Conservation (phyloP, 1,140 invertebrate species). For the Bombyx mori region DNA sequence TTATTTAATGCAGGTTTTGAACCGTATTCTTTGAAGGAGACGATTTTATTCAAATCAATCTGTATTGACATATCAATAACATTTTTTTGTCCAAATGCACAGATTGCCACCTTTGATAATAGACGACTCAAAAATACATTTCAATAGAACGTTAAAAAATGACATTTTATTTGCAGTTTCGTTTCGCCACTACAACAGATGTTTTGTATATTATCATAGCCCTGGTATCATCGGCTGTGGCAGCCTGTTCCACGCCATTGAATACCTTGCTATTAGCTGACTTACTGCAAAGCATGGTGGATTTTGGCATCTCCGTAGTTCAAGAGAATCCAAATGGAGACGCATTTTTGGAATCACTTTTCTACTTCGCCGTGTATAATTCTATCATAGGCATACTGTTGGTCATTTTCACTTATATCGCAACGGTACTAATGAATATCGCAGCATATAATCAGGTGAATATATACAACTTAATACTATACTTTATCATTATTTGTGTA, state of each 20-base stretch:
- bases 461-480: neutral
- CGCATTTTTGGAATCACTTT: constrained; percentile 59
- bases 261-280: constrained; percentile 81
- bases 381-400: constrained; percentile 72
- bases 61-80: too few relatives aligned
- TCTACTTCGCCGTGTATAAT: constrained; percentile 73
- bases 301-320: constrained; percentile 35
- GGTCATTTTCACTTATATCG: constrained; percentile 74
- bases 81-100: too few relatives aligned
- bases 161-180: constrained; percentile 62
- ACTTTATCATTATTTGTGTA: too few relatives aligned
- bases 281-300: constrained; percentile 72
- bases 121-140: too few relatives aligned
- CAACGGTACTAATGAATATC: constrained; percentile 78
- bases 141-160: too few relatives aligned
- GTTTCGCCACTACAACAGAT: constrained; percentile 73
- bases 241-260: constrained; percentile 76
- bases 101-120: too few relatives aligned
- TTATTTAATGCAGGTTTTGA: too few relatives aligned
- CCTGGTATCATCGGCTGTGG: constrained; percentile 71
- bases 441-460: constrained; percentile 77
- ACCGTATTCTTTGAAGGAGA: too few relatives aligned
- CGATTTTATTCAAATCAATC: too few relatives aligned
- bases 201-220: constrained; percentile 74
- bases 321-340: constrained; percentile 23